These are phyloP conservation scores for Eledona agricola DNA, from an alignment of 2,888 invertebrate genomes.

Conservation along the genomic window DNA sequence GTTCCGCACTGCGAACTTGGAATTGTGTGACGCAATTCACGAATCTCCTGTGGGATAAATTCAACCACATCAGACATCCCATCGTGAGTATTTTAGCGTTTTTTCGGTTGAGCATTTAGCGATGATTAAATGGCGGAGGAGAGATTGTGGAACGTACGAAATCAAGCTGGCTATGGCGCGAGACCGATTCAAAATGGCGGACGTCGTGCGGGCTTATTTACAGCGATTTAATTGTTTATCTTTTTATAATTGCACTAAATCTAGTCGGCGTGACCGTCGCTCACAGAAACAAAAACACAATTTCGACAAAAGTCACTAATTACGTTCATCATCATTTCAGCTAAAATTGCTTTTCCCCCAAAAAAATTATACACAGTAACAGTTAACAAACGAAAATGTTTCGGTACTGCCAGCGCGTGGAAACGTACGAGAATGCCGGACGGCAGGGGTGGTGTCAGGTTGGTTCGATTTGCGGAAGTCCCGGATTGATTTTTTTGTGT, in stretches of 20 bases:
- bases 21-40: conserved; percentile 69
- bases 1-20: conserved; percentile 76
- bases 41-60: conserved; percentile 71
- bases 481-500: background rate
- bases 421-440: conserved; percentile 6
- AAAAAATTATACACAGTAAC: background rate
- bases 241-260: background rate
- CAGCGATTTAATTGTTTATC: background rate
- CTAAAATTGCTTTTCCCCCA: conserved; percentile 1
- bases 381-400: too few relatives aligned
- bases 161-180: conserved; percentile 33
- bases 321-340: conserved; percentile 15
- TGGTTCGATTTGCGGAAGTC: too few relatives aligned
- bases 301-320: conserved; percentile 3
- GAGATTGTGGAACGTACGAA: background rate
- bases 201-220: background rate
- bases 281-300: conserved; percentile 10
- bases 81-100: conserved; percentile 55
- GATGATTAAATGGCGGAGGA: conserved; percentile 9
- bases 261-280: conserved; percentile 4
- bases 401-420: conserved; percentile 1
- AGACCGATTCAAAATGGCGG: conserved; percentile 47
- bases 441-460: too few relatives aligned
- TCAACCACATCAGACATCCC: conserved; percentile 58
- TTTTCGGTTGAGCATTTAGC: background rate